A percentile compares a stretch with the other conserved stretches of the same genome.
Conservation (phyloP, 2,113 vertebrate genomes). For the Vulpes lagopus region DNA sequence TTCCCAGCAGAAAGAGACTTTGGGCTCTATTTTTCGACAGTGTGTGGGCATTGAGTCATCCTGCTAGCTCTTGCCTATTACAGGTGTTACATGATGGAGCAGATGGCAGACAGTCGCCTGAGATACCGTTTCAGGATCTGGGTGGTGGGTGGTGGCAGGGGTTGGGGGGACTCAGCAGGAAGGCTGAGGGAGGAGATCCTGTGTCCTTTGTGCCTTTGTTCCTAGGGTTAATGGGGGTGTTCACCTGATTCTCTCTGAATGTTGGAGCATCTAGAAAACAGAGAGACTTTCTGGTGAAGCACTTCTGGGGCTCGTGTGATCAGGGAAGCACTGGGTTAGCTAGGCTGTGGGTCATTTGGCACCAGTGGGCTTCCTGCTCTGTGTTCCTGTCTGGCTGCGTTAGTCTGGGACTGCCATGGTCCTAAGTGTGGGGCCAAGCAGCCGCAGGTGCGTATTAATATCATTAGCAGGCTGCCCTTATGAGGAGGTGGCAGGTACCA, state of each 20-base stretch:
- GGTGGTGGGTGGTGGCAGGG: background rate
- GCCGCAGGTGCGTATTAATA: background rate
- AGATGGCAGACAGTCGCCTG: background rate
- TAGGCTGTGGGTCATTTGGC: background rate
- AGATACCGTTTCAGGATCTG: background rate
- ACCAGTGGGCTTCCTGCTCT: background rate
- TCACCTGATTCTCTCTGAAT: background rate
- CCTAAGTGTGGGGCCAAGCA: accelerated
- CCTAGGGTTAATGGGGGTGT: background rate
- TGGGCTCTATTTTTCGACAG: background rate
- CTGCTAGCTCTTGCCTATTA: background rate
- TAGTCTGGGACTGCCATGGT: background rate
- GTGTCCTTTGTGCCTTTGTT: background rate
- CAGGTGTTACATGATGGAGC: background rate
- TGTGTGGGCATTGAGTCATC: background rate
- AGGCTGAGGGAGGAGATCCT: background rate
- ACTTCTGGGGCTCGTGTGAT: background rate
- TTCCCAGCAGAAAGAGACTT: background rate
- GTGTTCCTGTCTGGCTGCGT: background rate
- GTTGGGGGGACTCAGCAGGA: background rate
- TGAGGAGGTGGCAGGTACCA: background rate
- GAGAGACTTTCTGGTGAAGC: background rate
- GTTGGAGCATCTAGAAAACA: background rate
- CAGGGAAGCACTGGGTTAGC: background rate
- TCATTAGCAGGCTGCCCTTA: background rate